Conservation (phyloP, 2,113 vertebrate genomes). For the Forbesichthys agassizii region DNA sequence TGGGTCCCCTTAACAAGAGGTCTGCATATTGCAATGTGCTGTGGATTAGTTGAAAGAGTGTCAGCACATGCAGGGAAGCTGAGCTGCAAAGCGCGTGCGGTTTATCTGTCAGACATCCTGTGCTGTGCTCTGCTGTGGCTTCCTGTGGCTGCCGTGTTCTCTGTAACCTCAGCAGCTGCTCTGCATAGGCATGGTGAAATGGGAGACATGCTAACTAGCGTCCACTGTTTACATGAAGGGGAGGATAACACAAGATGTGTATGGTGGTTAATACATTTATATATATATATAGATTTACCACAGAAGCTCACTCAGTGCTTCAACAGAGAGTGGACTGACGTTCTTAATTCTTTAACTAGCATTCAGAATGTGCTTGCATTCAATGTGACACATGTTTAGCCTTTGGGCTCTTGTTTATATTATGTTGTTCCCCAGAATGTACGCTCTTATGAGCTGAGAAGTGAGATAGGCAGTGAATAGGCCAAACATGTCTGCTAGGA, state of each 20-base stretch:
- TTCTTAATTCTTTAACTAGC: no score
- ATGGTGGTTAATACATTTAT: constrained; percentile 7
- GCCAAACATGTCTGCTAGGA: neutral
- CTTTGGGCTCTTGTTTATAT: constrained; percentile 5
- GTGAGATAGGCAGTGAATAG: neutral
- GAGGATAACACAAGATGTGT: constrained; percentile 18
- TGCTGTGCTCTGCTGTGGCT: constrained; percentile 1
- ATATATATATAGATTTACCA: no score
- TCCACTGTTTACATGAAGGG: constrained; percentile 31
- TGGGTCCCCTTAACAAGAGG: constrained; percentile 4
- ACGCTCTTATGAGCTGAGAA: neutral
- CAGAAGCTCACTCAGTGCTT: no score
- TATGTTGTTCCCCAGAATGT: constrained; percentile 12
- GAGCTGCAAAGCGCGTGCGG: constrained; percentile 17
- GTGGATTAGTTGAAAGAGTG: constrained; percentile 5
- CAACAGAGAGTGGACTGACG: neutral
- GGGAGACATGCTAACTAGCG: neutral
- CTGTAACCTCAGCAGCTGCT: constrained; percentile 46
- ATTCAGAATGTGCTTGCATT: no score
- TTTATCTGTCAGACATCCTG: constrained; percentile 32
- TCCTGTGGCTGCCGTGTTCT: constrained; percentile 1
- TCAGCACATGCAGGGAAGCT: neutral
- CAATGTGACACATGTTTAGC: neutral
- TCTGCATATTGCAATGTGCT: constrained; percentile 4
- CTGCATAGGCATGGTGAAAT: neutral